Percentiles rank a stretch among this genome's conserved stretches.
phyloP scores from a whole-genome alignment of 2,797 vertebrate species.

The Pipistrellus kuhlii region DNA sequence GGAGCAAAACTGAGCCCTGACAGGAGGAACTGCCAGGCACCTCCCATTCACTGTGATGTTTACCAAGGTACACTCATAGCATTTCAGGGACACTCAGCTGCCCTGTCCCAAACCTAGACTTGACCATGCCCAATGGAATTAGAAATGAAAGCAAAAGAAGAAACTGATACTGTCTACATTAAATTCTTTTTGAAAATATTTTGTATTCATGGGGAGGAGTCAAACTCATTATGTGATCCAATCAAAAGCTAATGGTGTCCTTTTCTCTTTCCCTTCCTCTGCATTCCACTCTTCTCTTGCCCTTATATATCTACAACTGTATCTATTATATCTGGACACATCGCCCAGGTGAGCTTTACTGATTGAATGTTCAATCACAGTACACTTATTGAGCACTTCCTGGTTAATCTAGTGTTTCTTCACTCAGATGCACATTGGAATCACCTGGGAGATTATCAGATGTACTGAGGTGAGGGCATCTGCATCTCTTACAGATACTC shows the following conservation, averaged over 20 bases:
- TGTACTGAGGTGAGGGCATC: neutral
- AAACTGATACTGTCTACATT: neutral
- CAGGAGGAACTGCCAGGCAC: rapidly evolving
- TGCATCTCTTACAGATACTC: neutral
- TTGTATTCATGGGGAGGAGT: neutral
- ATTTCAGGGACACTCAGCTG: neutral
- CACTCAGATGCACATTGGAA: neutral
- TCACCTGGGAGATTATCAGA: neutral
- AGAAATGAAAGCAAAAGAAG: conserved; percentile 34
- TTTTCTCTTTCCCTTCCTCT: neutral
- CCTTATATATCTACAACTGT: neutral
- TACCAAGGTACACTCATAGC: neutral
- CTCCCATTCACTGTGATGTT: rapidly evolving
- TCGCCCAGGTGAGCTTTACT: neutral
- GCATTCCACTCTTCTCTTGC: neutral
- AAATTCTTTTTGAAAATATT: conserved; percentile 13
- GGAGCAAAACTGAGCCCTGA: neutral
- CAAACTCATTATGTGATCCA: neutral
- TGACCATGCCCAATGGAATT: neutral
- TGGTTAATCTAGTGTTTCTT: neutral
- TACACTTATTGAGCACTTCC: neutral
- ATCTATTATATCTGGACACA: neutral
- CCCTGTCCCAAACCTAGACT: neutral
- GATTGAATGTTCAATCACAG: neutral
- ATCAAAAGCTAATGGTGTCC: neutral